Base-by-base conservation (phyloP, 2,113 vertebrate genomes). In the Dinomys branickii region DNA sequence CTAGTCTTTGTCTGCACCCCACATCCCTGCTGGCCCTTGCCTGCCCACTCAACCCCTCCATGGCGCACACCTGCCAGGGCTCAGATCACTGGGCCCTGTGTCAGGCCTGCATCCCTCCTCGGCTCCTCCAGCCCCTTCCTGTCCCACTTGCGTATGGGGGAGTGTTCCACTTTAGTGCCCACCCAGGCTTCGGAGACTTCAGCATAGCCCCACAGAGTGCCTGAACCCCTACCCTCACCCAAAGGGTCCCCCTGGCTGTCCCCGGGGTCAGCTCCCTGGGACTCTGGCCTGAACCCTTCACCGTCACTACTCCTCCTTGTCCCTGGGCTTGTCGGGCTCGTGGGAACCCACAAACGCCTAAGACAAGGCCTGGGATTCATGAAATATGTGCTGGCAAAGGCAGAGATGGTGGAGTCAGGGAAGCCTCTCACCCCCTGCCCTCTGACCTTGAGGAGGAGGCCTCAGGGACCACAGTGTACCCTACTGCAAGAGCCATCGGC, bases 401-500 rank as follows among this genome's bases (percentile, higher is more conserved):
- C 24, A 28, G 84, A 24, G 24, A 19, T 0, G 22, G 14, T 3
- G 2, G n/a, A n/a, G 75, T 63, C 67, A 81, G 93, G 67, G 73
- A 75, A n/a, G 83, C 26, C 19, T 89, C 78, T 89, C 78, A 28
- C 38, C 52, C 61, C 14, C 30, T 47, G 81, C 52, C 69, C 77
- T 52, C 50, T 44, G 50, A n/a, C 50, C 16, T 16, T 0, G 83
- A 1, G 47, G 2, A 9, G 47, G 58, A 13, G n/a, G 50, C 44
- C 17, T 22, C n/a, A 5, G 73, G 14, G 59, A 85, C 71, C 16
- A 28, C 65, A 47, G 11, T 4, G 7, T 22, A 63, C 28, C 6
- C 7, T 80, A 41, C 30, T 88, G 96, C 94, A 77, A 94, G 93
- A 94, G 85, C 90, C 61, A 38, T 24, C 1, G 1, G 52, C 61